These are phyloP conservation scores for Papilio demoleus DNA, from an alignment of 2,888 invertebrate genomes.

Conservation along the genomic window DNA sequence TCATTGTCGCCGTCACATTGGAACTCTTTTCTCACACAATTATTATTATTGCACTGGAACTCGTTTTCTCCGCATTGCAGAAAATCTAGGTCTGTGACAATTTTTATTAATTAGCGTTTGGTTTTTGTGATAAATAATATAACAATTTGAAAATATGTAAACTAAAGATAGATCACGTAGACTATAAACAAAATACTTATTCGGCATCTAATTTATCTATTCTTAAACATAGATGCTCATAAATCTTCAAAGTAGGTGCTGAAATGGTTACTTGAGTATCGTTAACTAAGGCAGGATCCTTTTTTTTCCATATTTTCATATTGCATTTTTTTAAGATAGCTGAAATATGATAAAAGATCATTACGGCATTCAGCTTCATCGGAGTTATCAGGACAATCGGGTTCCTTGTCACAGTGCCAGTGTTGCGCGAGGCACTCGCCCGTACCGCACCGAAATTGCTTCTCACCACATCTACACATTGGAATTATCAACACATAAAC, in stretches of 20 bases:
- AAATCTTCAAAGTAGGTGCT: no score
- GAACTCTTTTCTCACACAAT: constrained; percentile 89
- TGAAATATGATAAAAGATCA: constrained; percentile 2
- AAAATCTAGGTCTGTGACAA: constrained; percentile 69
- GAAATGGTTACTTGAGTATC: no score
- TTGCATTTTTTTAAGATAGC: not conserved
- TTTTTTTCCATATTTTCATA: not conserved
- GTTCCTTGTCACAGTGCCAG: constrained; percentile 90
- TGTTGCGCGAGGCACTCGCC: constrained; percentile 89
- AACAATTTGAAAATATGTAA: not conserved
- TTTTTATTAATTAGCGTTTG: not conserved
- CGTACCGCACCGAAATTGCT: constrained; percentile 89
- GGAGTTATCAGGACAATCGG: constrained; percentile 89
- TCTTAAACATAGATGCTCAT: no score
- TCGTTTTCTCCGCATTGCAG: constrained; percentile 88
- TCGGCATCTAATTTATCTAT: no score
- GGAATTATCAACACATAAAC: not conserved
- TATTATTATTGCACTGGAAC: constrained; percentile 88
- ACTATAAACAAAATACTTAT: no score
- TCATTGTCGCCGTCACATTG: constrained; percentile 94
- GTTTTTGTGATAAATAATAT: not conserved
- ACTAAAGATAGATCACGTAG: not conserved
- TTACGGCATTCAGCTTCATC: constrained; percentile 89
- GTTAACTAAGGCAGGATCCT: no score
- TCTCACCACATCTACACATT: constrained; percentile 84